Evolutionary conservation across 2,888 invertebrate genomes (phyloP), one percentile per base, ranked within the genome.

Genomic region (Choristoneura rosaceana): DNA sequence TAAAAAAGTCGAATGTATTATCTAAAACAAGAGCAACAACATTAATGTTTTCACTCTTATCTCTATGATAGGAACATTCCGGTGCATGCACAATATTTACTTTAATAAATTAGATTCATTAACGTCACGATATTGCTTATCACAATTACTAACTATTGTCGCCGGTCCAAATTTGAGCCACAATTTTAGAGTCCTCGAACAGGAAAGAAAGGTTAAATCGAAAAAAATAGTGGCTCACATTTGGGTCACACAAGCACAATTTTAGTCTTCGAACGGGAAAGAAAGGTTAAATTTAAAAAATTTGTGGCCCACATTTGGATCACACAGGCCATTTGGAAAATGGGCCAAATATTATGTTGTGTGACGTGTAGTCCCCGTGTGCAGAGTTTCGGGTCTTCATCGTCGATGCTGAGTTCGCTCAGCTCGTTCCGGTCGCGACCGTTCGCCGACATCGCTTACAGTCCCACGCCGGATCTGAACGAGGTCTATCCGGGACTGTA

Each of bases 401-500:
- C 93, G 8, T 90, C 93, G 41, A 84, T 93, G 79, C 80, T 92
- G 82, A 89, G 88, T 74, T 88, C 92, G 62, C 79, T 93, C 78
- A 87, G 90, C n/a, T 84, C 92, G 50, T 84, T 86, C 74, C 88
- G 93, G 58, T 80, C 90, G 65, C 82, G 90, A 71, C 87, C 90
- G 4, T 87, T 88, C 76, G 82, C 87, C 55, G 89, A 90, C 75
- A 81, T 89, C 73, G 76, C 87, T 8, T 94, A 95, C 83, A 90
- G 89, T 77, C 89, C 95, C 63, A 94, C 95, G 70, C 95, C 96
- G 59, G 96, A 97, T 87, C 94, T 96, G 80, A 96, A 97, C 87
- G 96, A 97, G 90, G 97, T 97, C 64, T 97, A 96, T 87, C 96
- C 96, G 71, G 95, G 96, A 79, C 94, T 97, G 78, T 97, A 94